Percentiles rank a stretch among this genome's conserved stretches.
These are phyloP conservation scores for Poecilia wingei DNA, from an alignment of 2,797 vertebrate species.

Conservation along the genomic window DNA sequence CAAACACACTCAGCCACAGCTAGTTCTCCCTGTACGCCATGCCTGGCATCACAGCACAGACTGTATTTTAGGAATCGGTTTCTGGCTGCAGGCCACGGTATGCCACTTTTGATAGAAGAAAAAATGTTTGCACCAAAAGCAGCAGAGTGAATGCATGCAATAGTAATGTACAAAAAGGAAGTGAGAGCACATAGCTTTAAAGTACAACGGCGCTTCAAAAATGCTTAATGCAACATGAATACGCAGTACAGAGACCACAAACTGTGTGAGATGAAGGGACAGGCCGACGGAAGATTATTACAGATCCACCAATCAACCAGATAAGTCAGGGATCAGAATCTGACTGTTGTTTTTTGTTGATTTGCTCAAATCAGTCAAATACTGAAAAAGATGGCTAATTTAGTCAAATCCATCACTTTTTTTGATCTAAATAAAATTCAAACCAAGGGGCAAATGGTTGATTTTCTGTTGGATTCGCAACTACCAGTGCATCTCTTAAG, in stretches of 20 bases:
- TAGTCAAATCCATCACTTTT: neutral
- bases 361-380: neutral
- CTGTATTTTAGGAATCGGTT: constrained; percentile 6
- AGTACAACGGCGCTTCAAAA: neutral
- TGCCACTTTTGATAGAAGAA: constrained; percentile 14
- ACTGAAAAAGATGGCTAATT: neutral
- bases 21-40: constrained; percentile 14
- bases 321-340: neutral
- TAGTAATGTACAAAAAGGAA: constrained; percentile 5
- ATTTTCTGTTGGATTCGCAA: neutral
- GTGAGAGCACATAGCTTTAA: neutral
- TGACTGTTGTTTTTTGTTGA: neutral
- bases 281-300: constrained; percentile 40
- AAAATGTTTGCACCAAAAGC: constrained; percentile 1
- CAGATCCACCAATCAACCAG: neutral
- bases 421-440: neutral
- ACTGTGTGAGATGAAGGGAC: neutral
- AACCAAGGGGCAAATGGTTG: neutral
- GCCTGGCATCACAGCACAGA: neutral
- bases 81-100: constrained; percentile 26
- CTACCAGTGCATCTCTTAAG: neutral
- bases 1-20: constrained; percentile 21
- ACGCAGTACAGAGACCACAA: constrained; percentile 4
- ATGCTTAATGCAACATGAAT: neutral
- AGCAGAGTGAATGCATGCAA: constrained; percentile 24